phyloP scores from a whole-genome alignment of 2,888 invertebrate genomes.

The Brachynemurus nebulosus region DNA sequence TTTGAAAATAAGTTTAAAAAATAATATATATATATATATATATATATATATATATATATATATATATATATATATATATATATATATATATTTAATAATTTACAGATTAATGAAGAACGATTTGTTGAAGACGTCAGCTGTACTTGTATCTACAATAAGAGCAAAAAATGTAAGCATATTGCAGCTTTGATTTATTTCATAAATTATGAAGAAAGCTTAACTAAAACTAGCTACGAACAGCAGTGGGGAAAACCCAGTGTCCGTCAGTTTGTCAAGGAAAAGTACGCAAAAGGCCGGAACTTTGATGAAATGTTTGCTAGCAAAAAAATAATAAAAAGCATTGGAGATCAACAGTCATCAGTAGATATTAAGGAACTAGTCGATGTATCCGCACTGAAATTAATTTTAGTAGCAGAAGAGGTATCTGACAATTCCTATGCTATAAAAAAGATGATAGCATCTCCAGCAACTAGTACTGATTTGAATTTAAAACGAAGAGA shows the following conservation, averaged over 20 bases:
- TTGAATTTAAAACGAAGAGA: background rate
- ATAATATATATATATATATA: too few relatives aligned
- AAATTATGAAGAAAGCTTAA: slow-evolving; percentile 12
- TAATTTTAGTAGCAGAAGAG: background rate
- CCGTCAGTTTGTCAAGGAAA: slow-evolving; percentile 15
- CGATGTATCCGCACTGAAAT: background rate
- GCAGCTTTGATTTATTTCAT: slow-evolving; percentile 14
- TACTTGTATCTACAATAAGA: slow-evolving; percentile 15
- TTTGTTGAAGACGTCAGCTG: slow-evolving; percentile 11
- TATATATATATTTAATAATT: too few relatives aligned
- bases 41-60: too few relatives aligned
- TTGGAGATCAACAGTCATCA: background rate
- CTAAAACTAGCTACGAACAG: slow-evolving; percentile 15
- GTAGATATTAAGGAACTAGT: background rate
- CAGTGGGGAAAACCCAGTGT: slow-evolving; percentile 16
- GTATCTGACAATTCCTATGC: background rate
- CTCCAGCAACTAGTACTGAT: background rate
- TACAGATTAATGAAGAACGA: slow-evolving; percentile 11
- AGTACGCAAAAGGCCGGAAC: slow-evolving; percentile 14
- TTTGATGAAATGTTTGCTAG: slow-evolving; percentile 13
- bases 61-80: too few relatives aligned
- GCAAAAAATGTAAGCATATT: slow-evolving; percentile 15
- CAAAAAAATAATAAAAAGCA: slow-evolving; percentile 4
- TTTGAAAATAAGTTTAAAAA: too few relatives aligned
- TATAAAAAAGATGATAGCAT: slow-evolving; percentile 1